Percentiles rank a stretch among this genome's conserved stretches.
Conservation (phyloP, 2,888 invertebrate genomes). For the Eudasyphora cyanicolor region DNA sequence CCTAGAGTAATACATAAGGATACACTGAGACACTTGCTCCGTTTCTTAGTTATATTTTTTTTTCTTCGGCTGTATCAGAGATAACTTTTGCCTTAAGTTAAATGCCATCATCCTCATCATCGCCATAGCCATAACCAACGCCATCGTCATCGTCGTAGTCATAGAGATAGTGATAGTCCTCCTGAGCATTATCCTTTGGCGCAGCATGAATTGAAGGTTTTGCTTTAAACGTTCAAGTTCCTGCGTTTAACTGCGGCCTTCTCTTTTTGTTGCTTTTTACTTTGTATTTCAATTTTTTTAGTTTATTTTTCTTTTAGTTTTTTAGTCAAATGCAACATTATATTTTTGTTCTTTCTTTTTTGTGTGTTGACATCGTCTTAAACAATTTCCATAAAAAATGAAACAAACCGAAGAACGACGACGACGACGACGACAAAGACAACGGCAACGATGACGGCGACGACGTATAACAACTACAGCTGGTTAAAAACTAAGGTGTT, state of each 20-base stretch:
- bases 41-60: not conserved
- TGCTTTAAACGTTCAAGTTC: slow-evolving; percentile 21
- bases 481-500: slow-evolving; percentile 20
- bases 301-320: slow-evolving; percentile 4
- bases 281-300: slow-evolving; percentile 14
- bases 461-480: not conserved
- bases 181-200: not conserved
- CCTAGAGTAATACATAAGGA: not conserved
- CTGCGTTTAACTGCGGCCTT: not conserved
- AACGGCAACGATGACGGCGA: too few relatives aligned
- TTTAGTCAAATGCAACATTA: slow-evolving; percentile 30
- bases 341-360: slow-evolving; percentile 7
- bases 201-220: slow-evolving; percentile 4
- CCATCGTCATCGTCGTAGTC: not conserved
- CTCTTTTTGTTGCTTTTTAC: too few relatives aligned
- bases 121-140: too few relatives aligned
- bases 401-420: not conserved
- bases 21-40: slow-evolving; percentile 5
- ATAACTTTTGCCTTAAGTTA: slow-evolving; percentile 42
- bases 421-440: too few relatives aligned
- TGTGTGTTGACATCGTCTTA: slow-evolving; percentile 32
- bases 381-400: not conserved
- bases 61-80: slow-evolving; percentile 14
- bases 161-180: too few relatives aligned
- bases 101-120: slow-evolving; percentile 38